Evolutionary conservation across 2,797 vertebrate genomes (phyloP), one percentile per base, ranked within the genome.

Genomic region (Paratrypauchen microcephalus): DNA sequence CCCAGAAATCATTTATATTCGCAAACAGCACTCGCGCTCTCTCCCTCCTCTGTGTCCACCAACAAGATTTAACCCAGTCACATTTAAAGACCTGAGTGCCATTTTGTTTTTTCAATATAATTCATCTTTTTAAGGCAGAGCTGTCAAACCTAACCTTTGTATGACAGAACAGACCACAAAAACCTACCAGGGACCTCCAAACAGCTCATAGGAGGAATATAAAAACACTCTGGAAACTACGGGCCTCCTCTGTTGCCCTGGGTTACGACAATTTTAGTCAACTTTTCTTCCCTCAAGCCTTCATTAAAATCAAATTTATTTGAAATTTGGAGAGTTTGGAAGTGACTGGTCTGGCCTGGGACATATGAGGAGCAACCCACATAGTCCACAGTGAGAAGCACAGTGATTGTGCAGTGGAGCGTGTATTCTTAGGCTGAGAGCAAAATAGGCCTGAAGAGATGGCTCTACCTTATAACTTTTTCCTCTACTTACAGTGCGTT

Each of bases 251-350:
- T 55, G 23, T 65, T 70, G 39, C 28, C 65, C 59, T 60, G 68
- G 64, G 58, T 79, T 78, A 71, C 65, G 67, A 70, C 63, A n/a
- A 12, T 73, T 76, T 69, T 50, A 75, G 75, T 70, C 52, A 63
- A 50, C 50, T 63, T 39, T 68, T 72, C 68, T 50, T 48, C 71
- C 74, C 71, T 73, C 54, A 73, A 75, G 69, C 67, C 63, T 77
- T 78, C 65, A 78, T 83, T 80, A 79, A 73, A 73, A 28, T 5
- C 23, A 24, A 68, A 81, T 78, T 78, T 75, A 72, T 77, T 68
- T 73, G 39, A 77, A 39, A 59, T 74, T 70, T 69, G 69, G 39
- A 63, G 65, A 62, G 65, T 75, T 82, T 80, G 15, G 36, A 79
- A 68, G 71, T 81, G 74, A 66, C 68, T 71, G 55, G 62, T n/a